Evolutionary conservation across 2,888 invertebrate species (phyloP), one percentile per base, ranked within the genome.

Genomic region (Himalopsyche anomala): DNA sequence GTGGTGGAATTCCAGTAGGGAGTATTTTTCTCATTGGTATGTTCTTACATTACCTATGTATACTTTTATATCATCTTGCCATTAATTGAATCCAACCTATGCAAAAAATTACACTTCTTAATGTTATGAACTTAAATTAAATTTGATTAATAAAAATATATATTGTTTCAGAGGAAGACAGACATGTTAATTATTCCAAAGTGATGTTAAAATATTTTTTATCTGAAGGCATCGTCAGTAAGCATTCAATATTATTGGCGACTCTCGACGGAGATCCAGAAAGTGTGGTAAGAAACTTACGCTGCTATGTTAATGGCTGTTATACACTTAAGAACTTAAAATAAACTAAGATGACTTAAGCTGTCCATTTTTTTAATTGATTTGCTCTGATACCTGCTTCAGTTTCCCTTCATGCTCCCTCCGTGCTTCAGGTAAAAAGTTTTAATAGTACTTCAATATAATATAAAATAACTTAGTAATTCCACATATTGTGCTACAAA

Each of bases 181-280:
- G 94, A 6, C 94, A 95, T 90, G 96, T 95, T 11, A 95, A 94
- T 87, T 97, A 98, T 91, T 95, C 97, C 83, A 95, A 95, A 91
- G 94, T 97, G 82, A 91, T 98, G 89, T 91, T 95, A 36, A 98
- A 97, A 91, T 98, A 97, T 91, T 98, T 96, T 90, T 91, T 98
- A 89, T 97, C 98, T n/a, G 98, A 98, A 92, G 98, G 97, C 62
- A 92, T 97, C 28, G 94, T 95, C 40, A 95, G 95, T 88, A 94
- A 95, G 56, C 98, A 98, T 92, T 92, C 94, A 42, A 90, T 97
- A 42, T 94, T 97, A 87, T 91, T 98, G 87, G 96, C 96, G 85
- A 96, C 96, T 89, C 94, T 95, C 89, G 96, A 97, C 92, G 93
- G 94, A 86, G 93, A 95, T 90, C 95, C 96, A 38, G 91, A 92